Percentiles rank a stretch among this genome's conserved stretches.
Evolutionary conservation across 2,113 vertebrate species (phyloP).

Genomic region (Corvus cornix): DNA sequence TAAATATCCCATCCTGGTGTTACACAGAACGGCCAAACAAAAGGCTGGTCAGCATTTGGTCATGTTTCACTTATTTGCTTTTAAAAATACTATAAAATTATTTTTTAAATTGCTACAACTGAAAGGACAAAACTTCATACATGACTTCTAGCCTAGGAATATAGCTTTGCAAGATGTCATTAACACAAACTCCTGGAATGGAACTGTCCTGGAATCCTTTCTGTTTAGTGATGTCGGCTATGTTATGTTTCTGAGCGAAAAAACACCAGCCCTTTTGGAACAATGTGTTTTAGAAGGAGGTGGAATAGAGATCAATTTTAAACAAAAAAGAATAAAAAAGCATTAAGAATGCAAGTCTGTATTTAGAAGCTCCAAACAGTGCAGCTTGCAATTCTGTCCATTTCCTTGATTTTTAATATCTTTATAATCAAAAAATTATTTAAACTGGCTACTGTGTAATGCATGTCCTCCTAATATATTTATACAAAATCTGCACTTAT

Average conservation of each 20-base stretch:
- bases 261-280: background rate
- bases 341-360: background rate
- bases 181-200: background rate
- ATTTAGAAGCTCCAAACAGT: background rate
- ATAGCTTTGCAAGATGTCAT: background rate
- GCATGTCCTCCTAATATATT: background rate
- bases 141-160: background rate
- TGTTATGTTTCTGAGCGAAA: background rate
- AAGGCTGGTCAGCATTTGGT: background rate
- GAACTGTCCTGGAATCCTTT: background rate
- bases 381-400: background rate
- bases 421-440: background rate
- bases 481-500: background rate
- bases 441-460: background rate
- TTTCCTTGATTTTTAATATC: background rate
- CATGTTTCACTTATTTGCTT: background rate
- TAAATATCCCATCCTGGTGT: background rate
- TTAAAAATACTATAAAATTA: background rate
- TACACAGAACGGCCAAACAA: background rate
- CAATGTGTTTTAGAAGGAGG: background rate
- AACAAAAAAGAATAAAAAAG: background rate
- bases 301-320: conserved; percentile 37
- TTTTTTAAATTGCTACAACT: background rate
- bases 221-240: background rate
- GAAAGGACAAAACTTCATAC: background rate